Evolutionary conservation across 2,113 vertebrate genomes (phyloP), one percentile per base, ranked within the genome.

Genomic region (Pelodiscus sinensis): DNA sequence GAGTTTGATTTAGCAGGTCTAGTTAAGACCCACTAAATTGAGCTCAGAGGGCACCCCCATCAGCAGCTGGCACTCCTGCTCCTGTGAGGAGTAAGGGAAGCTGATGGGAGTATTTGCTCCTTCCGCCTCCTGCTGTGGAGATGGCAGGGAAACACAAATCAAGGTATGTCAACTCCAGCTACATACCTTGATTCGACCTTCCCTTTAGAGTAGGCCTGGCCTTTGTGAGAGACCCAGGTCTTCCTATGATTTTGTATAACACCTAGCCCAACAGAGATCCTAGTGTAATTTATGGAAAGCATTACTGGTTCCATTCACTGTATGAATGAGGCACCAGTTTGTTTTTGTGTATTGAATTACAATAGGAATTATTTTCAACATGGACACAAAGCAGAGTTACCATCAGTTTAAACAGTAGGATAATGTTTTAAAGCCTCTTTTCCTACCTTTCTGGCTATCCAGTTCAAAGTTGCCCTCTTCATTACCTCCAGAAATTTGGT

Each of bases 401-500:
- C 56, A 25, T 50, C 31, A 13, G 16, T 29, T 44, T 29, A 58
- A 44, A 57, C 6, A 77, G 10, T 7, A 77, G 25, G 55, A 51
- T 14, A 11, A 21, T 71, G 25, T 38, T 79, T 35, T 73, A 6
- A 71, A 92, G 8, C 4, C 24, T 90, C 68, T 57, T 82, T 44
- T 24, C 96, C 88, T 94, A 99, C 99, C 99, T 97, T 98, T 99
- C 87, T 99, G 98, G 91, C 98, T 98, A 96, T 99, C 98, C 86
- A 99, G 58, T 71, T 98, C 98, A 94, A 99, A 99, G 96, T 99
- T 99, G 86, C 98, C 98, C 92, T 99, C 98, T 96, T 99, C 98
- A 15, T 99, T 99, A 56, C 99, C 99, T 12, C 98, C 98, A 4
- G 98, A 98, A 96, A 99, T 99, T 60, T 98, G 98, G 50, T 99